Base-by-base conservation (phyloP, 2,113 vertebrate species). In the Rhynchopsitta pachyrhyncha region DNA sequence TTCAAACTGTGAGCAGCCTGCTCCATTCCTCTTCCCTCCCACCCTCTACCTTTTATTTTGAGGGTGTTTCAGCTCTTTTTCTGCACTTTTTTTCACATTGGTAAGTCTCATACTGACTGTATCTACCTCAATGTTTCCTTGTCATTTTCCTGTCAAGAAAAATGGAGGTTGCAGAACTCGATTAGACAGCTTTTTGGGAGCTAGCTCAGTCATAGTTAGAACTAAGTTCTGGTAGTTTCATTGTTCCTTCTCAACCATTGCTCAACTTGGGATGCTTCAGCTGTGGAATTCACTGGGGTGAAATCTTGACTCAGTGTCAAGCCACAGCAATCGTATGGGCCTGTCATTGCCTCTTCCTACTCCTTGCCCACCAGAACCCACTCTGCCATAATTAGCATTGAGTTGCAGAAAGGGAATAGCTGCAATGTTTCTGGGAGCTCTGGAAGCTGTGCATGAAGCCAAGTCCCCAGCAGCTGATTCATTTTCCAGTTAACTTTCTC, bases 401-500 rank as follows among this genome's bases (percentile, higher is more conserved):
- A 67, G 25, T 23, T 62, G 69, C 76, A 84, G 87, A 67, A 41
- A 70, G 55, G 11, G 79, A 76, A 50, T 71, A 0, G 24, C 37
- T 78, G 77, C 86, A 53, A 4, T 71, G 41, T 57, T 85, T 57
- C 63, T 39, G 67, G 18, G 70, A 37, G 28, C 27, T 75, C 50
- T 69, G 87, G 70, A 87, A 95, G 78, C 82, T 0, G 7, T 52
- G 70, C 42, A 24, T 49, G 92, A 94, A 6, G 68, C 76, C 88
- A 59, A 88, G 84, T 33, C 70, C 59, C 9, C 19, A 25, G 77
- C 39, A 17, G 37, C 0, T 60, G 78, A 79, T 87, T 77, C 4
- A 1, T 70, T 89, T 82, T n/a, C 84, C 94, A 95, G 89, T n/a
- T 74, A 39, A 60, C 80, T 84, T 55, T 81, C 85, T 92, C 94